Percentiles rank a stretch among this genome's conserved stretches.
phyloP scores from a whole-genome alignment of 2,113 vertebrate genomes.

The Campylorhamphus procurvoides region DNA sequence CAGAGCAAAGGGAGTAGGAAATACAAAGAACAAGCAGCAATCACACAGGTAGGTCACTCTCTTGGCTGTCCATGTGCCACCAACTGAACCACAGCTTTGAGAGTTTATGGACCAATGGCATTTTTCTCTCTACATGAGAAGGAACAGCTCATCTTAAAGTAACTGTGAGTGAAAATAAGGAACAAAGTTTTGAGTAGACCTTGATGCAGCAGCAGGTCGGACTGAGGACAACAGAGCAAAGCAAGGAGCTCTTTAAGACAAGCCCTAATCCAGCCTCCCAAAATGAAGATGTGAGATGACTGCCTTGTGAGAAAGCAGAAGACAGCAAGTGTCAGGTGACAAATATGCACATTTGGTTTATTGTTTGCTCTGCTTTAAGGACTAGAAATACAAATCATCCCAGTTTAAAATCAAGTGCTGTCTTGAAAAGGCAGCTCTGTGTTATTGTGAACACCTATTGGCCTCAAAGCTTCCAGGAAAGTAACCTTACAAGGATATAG shows the following conservation, averaged over 20 bases:
- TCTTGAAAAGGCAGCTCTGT: not conserved
- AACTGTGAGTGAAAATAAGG: not conserved
- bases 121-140: not conserved
- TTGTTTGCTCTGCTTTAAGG: not conserved
- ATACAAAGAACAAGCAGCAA: not conserved
- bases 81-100: not conserved
- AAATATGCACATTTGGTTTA: not conserved
- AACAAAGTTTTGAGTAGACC: not conserved
- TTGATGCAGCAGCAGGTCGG: not conserved
- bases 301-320: not conserved
- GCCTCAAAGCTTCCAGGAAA: not conserved
- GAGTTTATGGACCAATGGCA: fast-evolving
- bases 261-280: not conserved
- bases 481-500: not conserved
- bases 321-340: not conserved
- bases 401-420: not conserved
- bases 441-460: not conserved
- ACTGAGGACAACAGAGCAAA: not conserved
- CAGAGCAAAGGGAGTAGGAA: not conserved
- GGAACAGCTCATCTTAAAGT: not conserved
- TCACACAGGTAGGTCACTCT: not conserved
- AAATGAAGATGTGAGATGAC: not conserved
- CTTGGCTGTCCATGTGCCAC: not conserved
- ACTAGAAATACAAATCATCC: not conserved
- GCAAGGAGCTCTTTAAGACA: not conserved